Evolutionary conservation across 2,797 vertebrate species (phyloP).

Genomic region (Sebastes steindachneri): DNA sequence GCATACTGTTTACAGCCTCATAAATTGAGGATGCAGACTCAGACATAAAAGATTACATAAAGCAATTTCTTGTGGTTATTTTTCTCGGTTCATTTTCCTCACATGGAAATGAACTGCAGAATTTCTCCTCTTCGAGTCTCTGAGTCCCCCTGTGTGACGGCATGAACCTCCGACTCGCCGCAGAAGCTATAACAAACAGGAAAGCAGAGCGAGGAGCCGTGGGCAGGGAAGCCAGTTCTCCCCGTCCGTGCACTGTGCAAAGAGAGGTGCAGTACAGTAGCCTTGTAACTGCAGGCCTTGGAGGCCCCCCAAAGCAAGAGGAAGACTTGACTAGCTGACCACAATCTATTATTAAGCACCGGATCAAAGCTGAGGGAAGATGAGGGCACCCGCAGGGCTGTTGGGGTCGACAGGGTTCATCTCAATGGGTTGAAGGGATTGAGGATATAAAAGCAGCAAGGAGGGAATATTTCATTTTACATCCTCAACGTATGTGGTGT

Average conservation of each 20-base stretch:
- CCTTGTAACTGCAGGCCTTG: conserved; percentile 31
- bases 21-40: conserved; percentile 69
- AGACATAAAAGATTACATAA: conserved; percentile 74
- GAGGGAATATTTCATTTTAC: conserved; percentile 1
- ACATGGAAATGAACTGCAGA: conserved; percentile 58
- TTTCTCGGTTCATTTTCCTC: conserved; percentile 51
- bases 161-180: conserved; percentile 23
- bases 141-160: neutral
- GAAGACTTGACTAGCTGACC: conserved; percentile 57
- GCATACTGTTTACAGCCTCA: conserved; percentile 72
- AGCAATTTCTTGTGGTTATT: conserved; percentile 67
- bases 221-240: conserved; percentile 26
- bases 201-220: conserved; percentile 14
- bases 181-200: conserved; percentile 36
- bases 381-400: conserved; percentile 3
- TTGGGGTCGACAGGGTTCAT: conserved; percentile 3
- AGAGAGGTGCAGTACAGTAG: neutral
- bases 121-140: neutral
- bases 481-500: neutral
- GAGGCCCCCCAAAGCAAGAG: conserved; percentile 29
- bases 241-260: conserved; percentile 11
- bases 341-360: conserved; percentile 75
- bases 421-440: neutral
- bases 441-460: neutral
- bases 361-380: conserved; percentile 57